Percentiles rank a stretch among this genome's conserved stretches.
phyloP scores from a whole-genome alignment of 2,888 invertebrate genomes.

The Pyrrhia umbra region DNA sequence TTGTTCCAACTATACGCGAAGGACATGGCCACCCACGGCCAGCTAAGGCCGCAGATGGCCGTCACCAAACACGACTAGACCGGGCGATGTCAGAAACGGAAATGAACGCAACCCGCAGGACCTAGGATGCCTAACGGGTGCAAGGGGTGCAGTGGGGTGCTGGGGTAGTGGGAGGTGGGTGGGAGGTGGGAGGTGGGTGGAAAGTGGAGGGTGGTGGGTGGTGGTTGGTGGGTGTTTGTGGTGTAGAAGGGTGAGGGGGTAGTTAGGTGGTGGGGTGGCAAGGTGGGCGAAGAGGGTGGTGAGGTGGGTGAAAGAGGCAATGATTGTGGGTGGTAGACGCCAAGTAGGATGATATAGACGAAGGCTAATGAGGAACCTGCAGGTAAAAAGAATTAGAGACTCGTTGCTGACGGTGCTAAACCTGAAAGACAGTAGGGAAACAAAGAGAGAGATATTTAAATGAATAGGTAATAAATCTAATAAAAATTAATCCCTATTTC shows the following conservation, averaged over 20 bases:
- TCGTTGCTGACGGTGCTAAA: background rate
- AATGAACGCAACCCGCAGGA: conserved; percentile 10
- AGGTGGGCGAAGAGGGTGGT: background rate
- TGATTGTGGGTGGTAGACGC: background rate
- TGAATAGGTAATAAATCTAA: no score
- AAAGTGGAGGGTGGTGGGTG: background rate
- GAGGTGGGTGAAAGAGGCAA: background rate
- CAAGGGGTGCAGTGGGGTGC: background rate
- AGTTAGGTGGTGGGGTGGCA: background rate
- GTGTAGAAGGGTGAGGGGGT: no score
- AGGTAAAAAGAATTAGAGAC: background rate
- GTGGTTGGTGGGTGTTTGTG: background rate
- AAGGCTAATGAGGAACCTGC: background rate
- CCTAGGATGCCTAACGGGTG: background rate
- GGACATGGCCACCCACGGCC: conserved; percentile 30
- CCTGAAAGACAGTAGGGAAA: background rate
- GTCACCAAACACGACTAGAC: conserved; percentile 4
- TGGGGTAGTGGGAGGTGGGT: background rate
- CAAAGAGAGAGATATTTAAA: no score
- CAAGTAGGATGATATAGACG: background rate
- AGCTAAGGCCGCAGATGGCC: conserved; percentile 33
- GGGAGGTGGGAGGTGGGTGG: background rate
- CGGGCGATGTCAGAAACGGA: conserved; percentile 1
- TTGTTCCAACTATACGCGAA: background rate
- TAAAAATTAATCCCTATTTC: no score